Conservation (phyloP, 2,113 vertebrate species). For the Thunnus maccoyii region DNA sequence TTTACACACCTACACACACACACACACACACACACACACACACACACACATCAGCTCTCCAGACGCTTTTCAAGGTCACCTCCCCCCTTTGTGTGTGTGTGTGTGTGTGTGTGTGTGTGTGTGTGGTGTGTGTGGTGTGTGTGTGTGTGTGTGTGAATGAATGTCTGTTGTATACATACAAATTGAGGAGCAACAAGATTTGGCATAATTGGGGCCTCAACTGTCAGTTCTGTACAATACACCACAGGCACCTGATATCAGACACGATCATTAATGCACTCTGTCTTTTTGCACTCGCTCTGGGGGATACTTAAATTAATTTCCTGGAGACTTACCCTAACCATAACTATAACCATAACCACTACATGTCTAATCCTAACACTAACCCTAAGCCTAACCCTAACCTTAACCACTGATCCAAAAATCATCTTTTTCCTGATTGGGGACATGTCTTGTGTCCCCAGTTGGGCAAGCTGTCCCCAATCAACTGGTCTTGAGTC, state of each 20-base stretch:
- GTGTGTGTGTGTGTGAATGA: constrained; percentile 76
- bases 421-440: no score
- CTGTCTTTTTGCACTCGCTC: no score
- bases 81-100: not conserved
- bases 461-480: no score
- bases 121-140: not conserved
- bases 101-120: constrained; percentile 33
- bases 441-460: no score
- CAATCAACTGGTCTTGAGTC: no score
- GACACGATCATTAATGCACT: constrained; percentile 1
- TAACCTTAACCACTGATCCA: no score
- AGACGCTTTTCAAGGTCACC: no score
- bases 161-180: constrained; percentile 34
- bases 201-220: constrained; percentile 48
- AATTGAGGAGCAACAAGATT: constrained; percentile 47
- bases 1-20: constrained; percentile 30
- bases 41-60: constrained; percentile 4
- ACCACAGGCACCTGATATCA: constrained; percentile 43
- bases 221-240: constrained; percentile 53
- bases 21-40: constrained; percentile 30
- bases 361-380: no score
- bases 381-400: no score
- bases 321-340: no score
- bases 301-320: no score
- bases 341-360: no score